Evolutionary conservation across 2,113 vertebrate genomes (phyloP), one percentile per base, ranked within the genome.

Genomic region (Patagioenas fasciata): DNA sequence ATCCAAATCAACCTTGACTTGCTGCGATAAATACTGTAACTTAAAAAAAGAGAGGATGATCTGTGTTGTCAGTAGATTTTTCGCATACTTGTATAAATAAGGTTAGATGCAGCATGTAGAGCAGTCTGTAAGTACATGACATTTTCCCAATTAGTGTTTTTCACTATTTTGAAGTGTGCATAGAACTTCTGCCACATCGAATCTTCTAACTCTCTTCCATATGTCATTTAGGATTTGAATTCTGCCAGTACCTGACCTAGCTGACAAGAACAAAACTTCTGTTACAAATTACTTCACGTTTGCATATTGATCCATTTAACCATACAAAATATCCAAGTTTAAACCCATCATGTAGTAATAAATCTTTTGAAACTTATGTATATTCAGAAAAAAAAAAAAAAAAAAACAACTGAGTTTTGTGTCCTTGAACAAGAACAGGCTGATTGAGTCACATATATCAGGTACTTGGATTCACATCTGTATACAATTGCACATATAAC

Each of bases 81-180:
- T 92, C 29, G 12, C 67, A 29, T 88, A 65, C 54, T 96, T 96
- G 44, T 87, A 96, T 88, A 96, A 97, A 95, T 95, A 96, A 97
- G 58, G 88, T 97, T 96, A 97, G 71, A 96, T 89, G 53, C 21
- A 94, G 64, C 83, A 92, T 56, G 75, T 69, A 96, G 57, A 96
- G 60, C 10, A 95, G 97, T 58, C 36, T 95, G 81, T 57, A 85
- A 88, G 74, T 66, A 89, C 89, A 88, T 95, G 92, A 89, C 88
- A 91, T 90, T 97, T 97, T 95, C 77, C 88, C 95, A 95, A 25
- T 97, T 97, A 83, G 42, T 83, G 60, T n/a, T 96, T 97, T 97
- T 94, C 71, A 93, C 93, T 94, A 87, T 97, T 96, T 91, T 96
- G 71, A 96, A 96, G 69, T 9, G 3, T 70, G 53, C 32, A 40